Conservation (phyloP, 2,113 vertebrate genomes). For the Bufo bufo region DNA sequence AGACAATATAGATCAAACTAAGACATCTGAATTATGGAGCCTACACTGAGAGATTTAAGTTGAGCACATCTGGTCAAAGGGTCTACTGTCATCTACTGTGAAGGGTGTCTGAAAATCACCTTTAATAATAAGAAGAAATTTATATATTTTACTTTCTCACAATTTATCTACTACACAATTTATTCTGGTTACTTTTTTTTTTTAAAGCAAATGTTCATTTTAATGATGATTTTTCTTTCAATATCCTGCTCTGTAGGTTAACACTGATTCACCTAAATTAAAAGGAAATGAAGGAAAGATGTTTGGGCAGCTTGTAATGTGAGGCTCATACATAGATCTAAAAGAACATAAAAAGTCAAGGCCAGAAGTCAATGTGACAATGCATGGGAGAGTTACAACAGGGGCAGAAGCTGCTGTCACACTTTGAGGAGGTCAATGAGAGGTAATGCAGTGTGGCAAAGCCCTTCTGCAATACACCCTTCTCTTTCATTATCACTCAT, state of each 20-base stretch:
- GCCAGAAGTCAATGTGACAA: slow-evolving; percentile 27
- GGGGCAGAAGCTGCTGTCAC: slow-evolving; percentile 39
- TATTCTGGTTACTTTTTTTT: slow-evolving; percentile 31
- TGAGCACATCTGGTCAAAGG: slow-evolving; percentile 14
- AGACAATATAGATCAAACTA: not conserved
- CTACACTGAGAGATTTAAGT: slow-evolving; percentile 2
- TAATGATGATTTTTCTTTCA: slow-evolving; percentile 56
- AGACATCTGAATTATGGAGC: slow-evolving; percentile 28
- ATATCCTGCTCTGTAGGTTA: slow-evolving; percentile 54
- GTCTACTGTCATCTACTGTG: slow-evolving; percentile 9
- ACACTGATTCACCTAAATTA: slow-evolving; percentile 54
- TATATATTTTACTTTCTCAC: not conserved
- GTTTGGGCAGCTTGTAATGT: slow-evolving; percentile 46
- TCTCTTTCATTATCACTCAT: not conserved
- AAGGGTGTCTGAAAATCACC: slow-evolving; percentile 54
- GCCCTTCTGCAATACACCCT: not conserved
- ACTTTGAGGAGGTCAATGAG: slow-evolving; percentile 12
- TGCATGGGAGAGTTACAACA: slow-evolving; percentile 30
- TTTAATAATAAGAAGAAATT: slow-evolving; percentile 5
- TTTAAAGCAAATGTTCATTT: not conserved
- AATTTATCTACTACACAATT: slow-evolving; percentile 33
- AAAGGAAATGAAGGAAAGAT: slow-evolving; percentile 63
- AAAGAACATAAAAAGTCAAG: slow-evolving; percentile 23
- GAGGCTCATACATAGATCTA: slow-evolving; percentile 59
- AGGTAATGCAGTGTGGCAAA: slow-evolving; percentile 5